Conservation (phyloP, 2,113 vertebrate genomes). For the Axis porcinus region DNA sequence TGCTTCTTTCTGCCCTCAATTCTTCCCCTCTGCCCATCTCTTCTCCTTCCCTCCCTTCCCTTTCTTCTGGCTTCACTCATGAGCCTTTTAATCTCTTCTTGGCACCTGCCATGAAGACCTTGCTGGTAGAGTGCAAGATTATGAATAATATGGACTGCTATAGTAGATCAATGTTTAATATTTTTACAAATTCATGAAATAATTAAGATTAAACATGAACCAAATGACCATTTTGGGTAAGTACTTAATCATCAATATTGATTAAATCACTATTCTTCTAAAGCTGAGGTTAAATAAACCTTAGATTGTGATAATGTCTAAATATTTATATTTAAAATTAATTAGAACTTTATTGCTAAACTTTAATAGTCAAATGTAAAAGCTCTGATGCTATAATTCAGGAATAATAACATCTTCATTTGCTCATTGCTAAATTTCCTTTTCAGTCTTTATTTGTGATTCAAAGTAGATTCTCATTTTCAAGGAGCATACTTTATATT, state of each 20-base stretch:
- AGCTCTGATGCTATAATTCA: neutral
- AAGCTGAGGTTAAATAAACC: neutral
- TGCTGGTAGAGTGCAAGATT: neutral
- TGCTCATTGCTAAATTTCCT: neutral
- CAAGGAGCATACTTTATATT: neutral
- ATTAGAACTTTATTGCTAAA: constrained; percentile 1
- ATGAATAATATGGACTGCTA: neutral
- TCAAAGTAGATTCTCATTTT: neutral
- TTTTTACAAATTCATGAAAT: neutral
- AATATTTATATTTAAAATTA: neutral
- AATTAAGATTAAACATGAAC: neutral
- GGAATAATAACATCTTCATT: neutral
- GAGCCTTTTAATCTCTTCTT: neutral
- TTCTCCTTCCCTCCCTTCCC: neutral
- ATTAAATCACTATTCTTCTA: neutral
- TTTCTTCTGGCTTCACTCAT: neutral
- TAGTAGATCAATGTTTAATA: neutral
- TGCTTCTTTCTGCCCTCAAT: neutral
- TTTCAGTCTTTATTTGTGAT: neutral
- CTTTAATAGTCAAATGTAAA: neutral
- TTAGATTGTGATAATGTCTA: neutral
- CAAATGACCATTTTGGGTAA: neutral
- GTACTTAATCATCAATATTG: neutral
- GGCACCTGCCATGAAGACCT: neutral
- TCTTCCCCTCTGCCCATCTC: neutral